phyloP scores from a whole-genome alignment of 2,888 invertebrate species.

The Sthenelais limicola region DNA sequence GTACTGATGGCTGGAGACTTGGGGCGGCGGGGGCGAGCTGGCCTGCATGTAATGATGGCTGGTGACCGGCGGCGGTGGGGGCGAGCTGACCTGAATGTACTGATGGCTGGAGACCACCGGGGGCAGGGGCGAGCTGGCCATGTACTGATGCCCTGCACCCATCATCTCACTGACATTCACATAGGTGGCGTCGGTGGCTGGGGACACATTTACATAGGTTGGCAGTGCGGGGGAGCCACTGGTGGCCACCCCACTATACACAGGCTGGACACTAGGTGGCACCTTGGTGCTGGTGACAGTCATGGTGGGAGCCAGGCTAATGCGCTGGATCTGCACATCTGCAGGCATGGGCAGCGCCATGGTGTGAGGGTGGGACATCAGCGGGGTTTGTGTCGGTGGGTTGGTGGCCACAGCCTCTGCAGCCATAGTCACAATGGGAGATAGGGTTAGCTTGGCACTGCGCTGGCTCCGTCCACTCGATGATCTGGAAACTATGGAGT shows the following conservation, averaged over 20 bases:
- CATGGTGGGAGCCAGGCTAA: slow-evolving; percentile 33
- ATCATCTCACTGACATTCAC: slow-evolving; percentile 16
- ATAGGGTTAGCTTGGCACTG: slow-evolving; percentile 29
- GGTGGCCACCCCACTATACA: slow-evolving; percentile 25
- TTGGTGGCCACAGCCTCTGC: background rate
- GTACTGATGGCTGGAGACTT: slow-evolving; percentile 8
- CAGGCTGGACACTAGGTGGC: background rate
- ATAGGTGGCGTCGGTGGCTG: background rate
- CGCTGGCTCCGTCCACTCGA: slow-evolving; percentile 37
- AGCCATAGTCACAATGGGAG: background rate
- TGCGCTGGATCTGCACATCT: slow-evolving; percentile 37
- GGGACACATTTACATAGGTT: background rate
- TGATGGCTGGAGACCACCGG: slow-evolving; percentile 6
- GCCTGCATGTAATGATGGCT: slow-evolving; percentile 3
- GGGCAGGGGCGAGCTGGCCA: no score
- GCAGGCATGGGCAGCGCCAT: slow-evolving; percentile 22
- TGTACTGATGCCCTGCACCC: background rate
- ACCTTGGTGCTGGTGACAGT: slow-evolving; percentile 21
- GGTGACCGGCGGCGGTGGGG: background rate
- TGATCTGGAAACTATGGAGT: slow-evolving; percentile 6
- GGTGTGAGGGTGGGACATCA: no score
- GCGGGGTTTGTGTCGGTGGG: background rate
- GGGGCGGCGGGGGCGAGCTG: no score
- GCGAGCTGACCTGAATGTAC: background rate
- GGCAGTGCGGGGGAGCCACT: slow-evolving; percentile 12